A percentile compares a stretch with the other conserved stretches of the same genome.
Conservation (phyloP, 1,140 invertebrate species). For the Oedothorax gibbosus region DNA sequence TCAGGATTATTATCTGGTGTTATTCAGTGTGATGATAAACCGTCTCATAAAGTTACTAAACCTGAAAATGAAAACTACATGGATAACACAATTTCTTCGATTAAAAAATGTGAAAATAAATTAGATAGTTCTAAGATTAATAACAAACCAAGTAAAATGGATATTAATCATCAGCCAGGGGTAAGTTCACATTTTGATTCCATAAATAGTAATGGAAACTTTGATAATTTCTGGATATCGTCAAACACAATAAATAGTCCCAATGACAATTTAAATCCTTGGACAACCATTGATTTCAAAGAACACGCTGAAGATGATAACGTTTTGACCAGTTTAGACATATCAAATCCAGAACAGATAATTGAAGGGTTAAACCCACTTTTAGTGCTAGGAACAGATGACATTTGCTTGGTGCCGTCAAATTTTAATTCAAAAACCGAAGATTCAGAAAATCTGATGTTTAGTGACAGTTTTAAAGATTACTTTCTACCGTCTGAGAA, state of each 20-base stretch:
- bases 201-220: not conserved
- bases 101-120: not conserved
- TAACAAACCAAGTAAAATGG: not conserved
- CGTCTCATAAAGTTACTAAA: too few relatives aligned
- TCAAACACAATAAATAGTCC: conserved; percentile 3
- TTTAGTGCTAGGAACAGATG: conserved; percentile 13
- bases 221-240: conserved; percentile 48
- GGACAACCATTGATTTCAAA: conserved; percentile 16
- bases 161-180: not conserved
- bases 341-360: not conserved
- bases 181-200: conserved; percentile 42
- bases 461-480: conserved; percentile 56
- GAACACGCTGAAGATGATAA: not conserved
- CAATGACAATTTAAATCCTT: conserved; percentile 18
- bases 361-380: not conserved
- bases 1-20: too few relatives aligned
- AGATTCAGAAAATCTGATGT: conserved; percentile 27
- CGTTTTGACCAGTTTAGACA: not conserved
- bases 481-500: conserved; percentile 46
- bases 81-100: not conserved
- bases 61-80: too few relatives aligned
- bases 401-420: conserved; percentile 45
- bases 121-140: not conserved
- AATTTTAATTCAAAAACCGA: not conserved
- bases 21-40: too few relatives aligned